phyloP scores from a whole-genome alignment of 1,140 invertebrate species.

The Diabrotica undecimpunctata region DNA sequence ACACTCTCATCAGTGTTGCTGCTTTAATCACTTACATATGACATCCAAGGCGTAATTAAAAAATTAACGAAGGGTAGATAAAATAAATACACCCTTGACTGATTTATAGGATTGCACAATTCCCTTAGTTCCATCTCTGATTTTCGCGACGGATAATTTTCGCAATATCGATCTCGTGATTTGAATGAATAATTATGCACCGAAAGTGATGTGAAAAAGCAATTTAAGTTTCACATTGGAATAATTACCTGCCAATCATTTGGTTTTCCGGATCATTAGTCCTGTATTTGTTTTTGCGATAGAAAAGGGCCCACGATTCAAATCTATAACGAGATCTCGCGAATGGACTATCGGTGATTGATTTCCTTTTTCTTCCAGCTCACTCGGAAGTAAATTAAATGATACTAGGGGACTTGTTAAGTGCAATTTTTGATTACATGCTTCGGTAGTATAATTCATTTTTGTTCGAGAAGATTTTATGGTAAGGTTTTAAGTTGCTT shows the following conservation, averaged over 20 bases:
- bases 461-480: too few relatives aligned
- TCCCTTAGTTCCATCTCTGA: not conserved
- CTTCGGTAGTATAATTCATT: too few relatives aligned
- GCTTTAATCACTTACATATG: too few relatives aligned
- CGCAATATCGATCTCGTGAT: not conserved
- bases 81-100: too few relatives aligned
- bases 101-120: too few relatives aligned
- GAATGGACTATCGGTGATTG: not conserved
- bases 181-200: not conserved
- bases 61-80: too few relatives aligned
- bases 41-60: too few relatives aligned
- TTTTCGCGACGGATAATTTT: not conserved
- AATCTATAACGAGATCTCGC: not conserved
- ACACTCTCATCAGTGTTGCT: too few relatives aligned
- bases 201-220: constrained; percentile 2
- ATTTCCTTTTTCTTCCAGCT: not conserved
- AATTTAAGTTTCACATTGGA: constrained; percentile 1
- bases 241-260: constrained; percentile 2
- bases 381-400: too few relatives aligned
- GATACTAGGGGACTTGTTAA: too few relatives aligned
- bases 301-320: not conserved
- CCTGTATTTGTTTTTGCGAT: not conserved
- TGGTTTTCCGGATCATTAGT: constrained; percentile 2
- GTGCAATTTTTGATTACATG: too few relatives aligned
- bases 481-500: too few relatives aligned